Percentiles rank a stretch among this genome's conserved stretches.
Conservation (phyloP, 2,113 vertebrate species). For the Corythoichthys haematopterus region DNA sequence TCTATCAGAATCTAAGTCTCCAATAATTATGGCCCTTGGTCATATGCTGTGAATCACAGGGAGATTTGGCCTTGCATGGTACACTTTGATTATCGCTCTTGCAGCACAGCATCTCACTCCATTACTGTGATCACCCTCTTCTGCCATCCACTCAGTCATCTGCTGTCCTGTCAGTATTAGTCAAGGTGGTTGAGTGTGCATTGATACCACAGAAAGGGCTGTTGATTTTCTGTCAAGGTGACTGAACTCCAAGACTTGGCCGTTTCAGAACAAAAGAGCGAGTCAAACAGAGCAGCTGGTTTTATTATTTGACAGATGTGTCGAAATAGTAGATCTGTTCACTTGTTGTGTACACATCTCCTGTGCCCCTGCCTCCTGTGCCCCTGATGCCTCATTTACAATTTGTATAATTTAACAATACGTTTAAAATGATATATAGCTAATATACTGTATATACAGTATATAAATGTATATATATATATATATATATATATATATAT, state of each 20-base stretch:
- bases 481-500: too few relatives aligned
- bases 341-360: constrained; percentile 52
- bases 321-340: constrained; percentile 55
- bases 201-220: constrained; percentile 31
- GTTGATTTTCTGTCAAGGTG: constrained; percentile 39
- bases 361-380: constrained; percentile 55
- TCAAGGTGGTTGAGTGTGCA: constrained; percentile 18
- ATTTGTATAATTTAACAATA: too few relatives aligned
- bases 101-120: constrained; percentile 53
- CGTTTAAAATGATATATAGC: too few relatives aligned
- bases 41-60: constrained; percentile 60
- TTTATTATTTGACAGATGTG: constrained; percentile 61
- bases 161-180: constrained; percentile 7
- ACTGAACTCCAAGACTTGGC: constrained; percentile 42
- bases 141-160: constrained; percentile 26
- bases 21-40: constrained; percentile 68
- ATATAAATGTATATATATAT: too few relatives aligned
- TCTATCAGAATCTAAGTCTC: constrained; percentile 64
- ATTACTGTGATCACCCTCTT: constrained; percentile 50
- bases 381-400: constrained; percentile 16
- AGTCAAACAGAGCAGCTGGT: constrained; percentile 43
- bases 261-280: constrained; percentile 35
- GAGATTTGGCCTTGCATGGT: constrained; percentile 61
- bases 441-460: too few relatives aligned
- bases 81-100: constrained; percentile 65